A percentile compares a stretch with the other conserved stretches of the same genome.
These are phyloP conservation scores for Argyresthia goedartella DNA, from an alignment of 2,888 invertebrate species.

Conservation along the genomic window DNA sequence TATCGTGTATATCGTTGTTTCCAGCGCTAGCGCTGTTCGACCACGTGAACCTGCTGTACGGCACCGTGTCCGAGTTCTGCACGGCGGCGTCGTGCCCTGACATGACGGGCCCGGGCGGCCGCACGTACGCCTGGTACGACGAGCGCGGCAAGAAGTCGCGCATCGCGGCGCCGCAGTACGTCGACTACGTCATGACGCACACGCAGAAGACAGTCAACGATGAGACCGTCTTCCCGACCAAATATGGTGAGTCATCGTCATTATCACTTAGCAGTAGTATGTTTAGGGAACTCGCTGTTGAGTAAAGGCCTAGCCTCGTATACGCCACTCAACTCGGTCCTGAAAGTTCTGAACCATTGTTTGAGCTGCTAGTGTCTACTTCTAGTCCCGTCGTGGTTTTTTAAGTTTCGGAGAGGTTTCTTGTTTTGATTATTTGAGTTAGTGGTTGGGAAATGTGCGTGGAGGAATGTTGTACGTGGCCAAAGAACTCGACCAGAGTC, in stretches of 20 bases:
- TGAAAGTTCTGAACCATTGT: no score
- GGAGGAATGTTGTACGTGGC: no score
- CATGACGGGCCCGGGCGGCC: constrained; percentile 97
- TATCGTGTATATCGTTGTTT: constrained; percentile 28
- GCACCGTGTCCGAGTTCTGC: constrained; percentile 98
- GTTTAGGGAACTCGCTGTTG: no score
- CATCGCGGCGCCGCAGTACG: constrained; percentile 97
- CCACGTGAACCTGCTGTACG: constrained; percentile 98
- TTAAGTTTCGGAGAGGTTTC: no score
- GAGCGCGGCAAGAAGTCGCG: constrained; percentile 98
- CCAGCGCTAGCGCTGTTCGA: constrained; percentile 97
- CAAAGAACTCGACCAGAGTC: no score
- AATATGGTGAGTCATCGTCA: constrained; percentile 84
- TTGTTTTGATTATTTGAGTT: no score
- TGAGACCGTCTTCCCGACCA: constrained; percentile 97
- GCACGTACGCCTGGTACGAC: constrained; percentile 98
- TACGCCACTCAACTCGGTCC: no score
- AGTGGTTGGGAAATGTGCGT: no score
- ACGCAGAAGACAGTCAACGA: constrained; percentile 97
- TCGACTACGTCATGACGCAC: constrained; percentile 99
- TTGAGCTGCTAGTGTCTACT: no score
- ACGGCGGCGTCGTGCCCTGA: constrained; percentile 95
- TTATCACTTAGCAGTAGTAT: background rate
- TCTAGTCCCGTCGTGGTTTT: no score
- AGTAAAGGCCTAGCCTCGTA: no score